A percentile compares a stretch with the other conserved stretches of the same genome.
phyloP scores from a whole-genome alignment of 2,797 vertebrate genomes.

The Hippocampus kuda region DNA sequence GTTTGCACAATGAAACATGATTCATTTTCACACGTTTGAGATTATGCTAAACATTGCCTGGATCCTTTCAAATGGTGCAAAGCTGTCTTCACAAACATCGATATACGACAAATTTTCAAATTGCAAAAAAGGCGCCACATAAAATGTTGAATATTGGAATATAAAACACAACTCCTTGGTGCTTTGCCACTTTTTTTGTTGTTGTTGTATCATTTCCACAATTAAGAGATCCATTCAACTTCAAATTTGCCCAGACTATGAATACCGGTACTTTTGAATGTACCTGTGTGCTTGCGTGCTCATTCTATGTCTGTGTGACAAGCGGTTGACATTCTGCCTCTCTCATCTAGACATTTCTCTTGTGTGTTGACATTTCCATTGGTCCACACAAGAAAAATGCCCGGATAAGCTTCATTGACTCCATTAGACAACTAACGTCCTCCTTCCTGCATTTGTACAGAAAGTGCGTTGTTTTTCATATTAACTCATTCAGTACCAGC shows the following conservation, averaged over 20 bases:
- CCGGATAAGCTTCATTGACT: not conserved
- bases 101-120: not conserved
- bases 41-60: not conserved
- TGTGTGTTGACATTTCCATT: not conserved
- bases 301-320: not conserved
- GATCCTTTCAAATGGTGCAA: not conserved
- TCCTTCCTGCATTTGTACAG: not conserved
- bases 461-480: constrained; percentile 15
- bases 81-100: too few species aligned
- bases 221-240: not conserved
- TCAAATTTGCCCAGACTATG: not conserved
- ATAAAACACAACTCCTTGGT: not conserved
- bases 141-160: not conserved
- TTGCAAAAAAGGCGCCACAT: not conserved
- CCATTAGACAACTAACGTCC: not conserved
- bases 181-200: not conserved
- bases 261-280: constrained; percentile 1
- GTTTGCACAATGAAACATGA: too few species aligned
- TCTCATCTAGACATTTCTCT: constrained; percentile 25
- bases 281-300: constrained; percentile 5
- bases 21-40: too few species aligned
- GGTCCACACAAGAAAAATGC: not conserved
- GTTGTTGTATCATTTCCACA: not conserved
- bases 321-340: not conserved
- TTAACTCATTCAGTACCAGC: too few species aligned